Percentiles rank a stretch among this genome's conserved stretches.
Evolutionary conservation across 2,888 invertebrate genomes (phyloP).

Genomic region (Ophion costatus): DNA sequence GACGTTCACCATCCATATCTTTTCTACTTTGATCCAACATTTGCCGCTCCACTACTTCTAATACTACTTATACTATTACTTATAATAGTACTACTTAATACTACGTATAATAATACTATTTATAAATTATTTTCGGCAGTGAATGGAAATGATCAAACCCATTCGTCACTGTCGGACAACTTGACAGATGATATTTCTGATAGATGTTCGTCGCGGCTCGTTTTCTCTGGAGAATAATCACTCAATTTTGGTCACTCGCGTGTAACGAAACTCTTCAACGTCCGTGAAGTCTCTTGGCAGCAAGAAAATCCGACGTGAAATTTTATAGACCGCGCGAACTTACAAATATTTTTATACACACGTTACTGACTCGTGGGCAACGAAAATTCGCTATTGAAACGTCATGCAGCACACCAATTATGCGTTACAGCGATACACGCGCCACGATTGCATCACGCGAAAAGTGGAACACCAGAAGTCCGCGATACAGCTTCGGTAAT

Average conservation of each 20-base stretch:
- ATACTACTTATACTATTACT: too few species aligned
- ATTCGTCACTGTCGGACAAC: background rate
- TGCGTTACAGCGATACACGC: slow-evolving; percentile 26
- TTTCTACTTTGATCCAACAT: too few species aligned
- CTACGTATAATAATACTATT: too few species aligned
- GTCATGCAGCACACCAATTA: slow-evolving; percentile 24
- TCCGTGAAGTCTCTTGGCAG: slow-evolving; percentile 38
- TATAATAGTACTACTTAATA: too few species aligned
- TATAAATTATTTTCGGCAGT: too few species aligned
- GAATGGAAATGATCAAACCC: too few species aligned
- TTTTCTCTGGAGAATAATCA: slow-evolving; percentile 4
- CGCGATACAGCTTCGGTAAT: slow-evolving; percentile 17
- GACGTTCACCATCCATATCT: too few species aligned
- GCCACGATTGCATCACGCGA: slow-evolving; percentile 51
- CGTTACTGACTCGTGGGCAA: slow-evolving; percentile 2
- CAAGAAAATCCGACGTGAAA: background rate
- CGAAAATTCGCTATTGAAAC: slow-evolving; percentile 27
- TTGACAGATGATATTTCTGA: slow-evolving; percentile 5
- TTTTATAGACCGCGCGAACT: background rate
- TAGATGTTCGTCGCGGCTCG: background rate
- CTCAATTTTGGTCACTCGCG: background rate
- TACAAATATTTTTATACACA: slow-evolving; percentile 5
- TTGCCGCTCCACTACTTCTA: too few species aligned
- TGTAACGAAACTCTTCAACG: slow-evolving; percentile 5
- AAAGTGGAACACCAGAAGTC: slow-evolving; percentile 59